Conservation (phyloP, 2,113 vertebrate genomes). For the Callionymus lyra region DNA sequence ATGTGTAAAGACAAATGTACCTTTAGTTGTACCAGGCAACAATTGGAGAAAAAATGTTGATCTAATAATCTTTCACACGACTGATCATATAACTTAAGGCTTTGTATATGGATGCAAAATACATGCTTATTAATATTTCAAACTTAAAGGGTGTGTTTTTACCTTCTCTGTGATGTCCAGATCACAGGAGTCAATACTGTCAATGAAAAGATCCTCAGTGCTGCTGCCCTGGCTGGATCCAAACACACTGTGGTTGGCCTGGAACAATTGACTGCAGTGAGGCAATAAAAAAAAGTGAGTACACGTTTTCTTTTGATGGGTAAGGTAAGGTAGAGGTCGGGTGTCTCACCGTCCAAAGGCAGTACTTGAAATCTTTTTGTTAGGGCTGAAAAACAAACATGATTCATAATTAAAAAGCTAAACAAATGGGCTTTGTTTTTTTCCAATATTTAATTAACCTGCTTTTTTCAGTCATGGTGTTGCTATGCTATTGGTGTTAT, state of each 20-base stretch:
- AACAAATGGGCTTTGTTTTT: neutral
- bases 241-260: conserved; percentile 81
- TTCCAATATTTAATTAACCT: neutral
- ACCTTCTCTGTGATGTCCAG: conserved; percentile 94
- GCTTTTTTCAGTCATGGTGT: too few species aligned
- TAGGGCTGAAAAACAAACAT: conserved; percentile 74
- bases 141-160: conserved; percentile 3
- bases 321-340: neutral
- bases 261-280: conserved; percentile 79
- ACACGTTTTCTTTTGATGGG: neutral
- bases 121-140: too few species aligned
- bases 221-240: conserved; percentile 88
- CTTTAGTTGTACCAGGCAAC: too few species aligned
- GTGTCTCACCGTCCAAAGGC: conserved; percentile 89
- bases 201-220: conserved; percentile 90
- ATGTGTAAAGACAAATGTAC: too few species aligned
- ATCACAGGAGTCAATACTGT: conserved; percentile 92
- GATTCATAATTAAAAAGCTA: neutral
- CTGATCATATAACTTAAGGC: too few species aligned
- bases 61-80: too few species aligned
- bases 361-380: conserved; percentile 90
- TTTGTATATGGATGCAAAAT: too few species aligned
- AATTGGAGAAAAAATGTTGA: too few species aligned
- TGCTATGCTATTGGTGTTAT: too few species aligned
- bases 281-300: neutral